Conservation (phyloP, 2,113 vertebrate genomes). For the Gymnogyps californianus region DNA sequence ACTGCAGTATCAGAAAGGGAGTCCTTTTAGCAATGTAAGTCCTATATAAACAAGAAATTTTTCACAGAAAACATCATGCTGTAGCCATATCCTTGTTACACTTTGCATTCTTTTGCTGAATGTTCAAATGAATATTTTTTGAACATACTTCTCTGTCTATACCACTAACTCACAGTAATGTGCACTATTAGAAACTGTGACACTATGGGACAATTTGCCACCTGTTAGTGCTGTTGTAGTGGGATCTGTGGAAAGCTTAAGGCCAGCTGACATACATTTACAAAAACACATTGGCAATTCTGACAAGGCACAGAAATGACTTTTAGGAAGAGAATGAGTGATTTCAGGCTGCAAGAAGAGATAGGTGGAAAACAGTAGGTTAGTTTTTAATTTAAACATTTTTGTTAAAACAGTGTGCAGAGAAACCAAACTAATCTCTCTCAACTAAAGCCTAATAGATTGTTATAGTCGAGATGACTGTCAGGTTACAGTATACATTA, state of each 20-base stretch:
- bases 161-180: background rate
- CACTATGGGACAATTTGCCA: background rate
- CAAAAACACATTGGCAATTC: background rate
- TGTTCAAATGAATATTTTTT: background rate
- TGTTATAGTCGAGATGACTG: background rate
- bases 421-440: background rate
- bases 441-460: background rate
- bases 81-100: background rate
- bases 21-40: background rate
- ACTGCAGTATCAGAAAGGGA: background rate
- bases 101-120: background rate
- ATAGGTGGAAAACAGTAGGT: background rate
- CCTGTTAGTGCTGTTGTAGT: background rate
- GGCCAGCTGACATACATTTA: rapidly evolving
- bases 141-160: background rate
- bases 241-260: background rate
- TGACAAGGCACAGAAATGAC: background rate
- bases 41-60: background rate
- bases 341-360: background rate
- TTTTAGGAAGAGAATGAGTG: background rate
- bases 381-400: background rate
- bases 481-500: background rate
- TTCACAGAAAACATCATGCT: background rate
- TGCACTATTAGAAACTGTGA: background rate
- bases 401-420: background rate